Evolutionary conservation across 2,113 vertebrate genomes (phyloP).

Genomic region (Excalfactoria chinensis): DNA sequence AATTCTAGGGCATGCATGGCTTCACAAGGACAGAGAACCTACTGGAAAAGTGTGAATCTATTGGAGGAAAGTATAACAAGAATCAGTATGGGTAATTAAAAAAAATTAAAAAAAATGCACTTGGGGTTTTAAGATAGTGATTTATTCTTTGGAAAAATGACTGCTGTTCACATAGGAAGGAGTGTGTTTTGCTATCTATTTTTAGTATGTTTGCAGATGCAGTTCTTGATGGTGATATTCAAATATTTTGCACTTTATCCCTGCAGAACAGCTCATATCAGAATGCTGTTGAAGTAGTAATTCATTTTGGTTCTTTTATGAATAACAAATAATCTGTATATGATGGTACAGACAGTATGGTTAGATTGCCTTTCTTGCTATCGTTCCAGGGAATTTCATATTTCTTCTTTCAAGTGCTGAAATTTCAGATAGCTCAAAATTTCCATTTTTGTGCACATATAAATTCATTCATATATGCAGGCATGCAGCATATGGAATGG

Average conservation of each 20-base stretch:
- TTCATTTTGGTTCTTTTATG: background rate
- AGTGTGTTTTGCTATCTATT: background rate
- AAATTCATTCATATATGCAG: background rate
- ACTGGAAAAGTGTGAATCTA: background rate
- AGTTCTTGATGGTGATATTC: background rate
- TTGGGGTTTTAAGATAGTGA: background rate
- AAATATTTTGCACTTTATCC: background rate
- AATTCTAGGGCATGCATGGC: background rate
- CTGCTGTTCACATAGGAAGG: background rate
- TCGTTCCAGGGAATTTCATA: background rate
- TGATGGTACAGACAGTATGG: background rate
- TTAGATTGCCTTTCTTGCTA: background rate
- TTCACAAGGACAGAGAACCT: background rate
- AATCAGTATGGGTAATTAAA: background rate
- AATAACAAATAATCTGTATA: background rate
- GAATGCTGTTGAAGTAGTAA: background rate
- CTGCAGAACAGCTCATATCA: background rate
- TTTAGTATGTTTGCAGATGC: background rate
- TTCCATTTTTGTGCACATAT: background rate
- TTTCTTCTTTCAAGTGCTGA: background rate
- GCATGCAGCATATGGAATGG: background rate
- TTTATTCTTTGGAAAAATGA: background rate
- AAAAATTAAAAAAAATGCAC: background rate
- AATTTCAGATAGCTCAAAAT: background rate
- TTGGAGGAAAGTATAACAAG: background rate